Percentiles rank a stretch among this genome's conserved stretches.
phyloP scores from a whole-genome alignment of 2,797 vertebrate genomes.

The Coendou prehensilis region DNA sequence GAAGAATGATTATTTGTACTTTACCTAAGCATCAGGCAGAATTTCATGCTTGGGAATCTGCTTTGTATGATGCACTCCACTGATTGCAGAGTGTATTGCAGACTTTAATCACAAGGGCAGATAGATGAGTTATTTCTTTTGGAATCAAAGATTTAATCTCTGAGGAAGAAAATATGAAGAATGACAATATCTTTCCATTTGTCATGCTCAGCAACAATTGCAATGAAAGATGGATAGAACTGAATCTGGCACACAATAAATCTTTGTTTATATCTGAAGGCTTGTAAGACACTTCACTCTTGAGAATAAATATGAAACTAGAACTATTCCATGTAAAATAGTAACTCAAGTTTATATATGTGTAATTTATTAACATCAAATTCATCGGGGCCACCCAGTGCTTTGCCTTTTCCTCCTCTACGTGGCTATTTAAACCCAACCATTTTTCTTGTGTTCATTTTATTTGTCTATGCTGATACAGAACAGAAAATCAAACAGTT shows the following conservation, averaged over 20 bases:
- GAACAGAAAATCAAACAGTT: neutral
- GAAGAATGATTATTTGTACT: neutral
- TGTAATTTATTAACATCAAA: constrained; percentile 9
- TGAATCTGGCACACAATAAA: neutral
- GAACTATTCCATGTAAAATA: neutral
- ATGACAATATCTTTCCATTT: neutral
- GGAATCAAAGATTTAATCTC: constrained; percentile 53
- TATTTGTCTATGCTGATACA: neutral
- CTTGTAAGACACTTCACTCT: neutral
- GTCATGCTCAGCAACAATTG: neutral
- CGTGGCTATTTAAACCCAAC: neutral
- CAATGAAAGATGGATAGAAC: neutral
- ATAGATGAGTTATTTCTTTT: constrained; percentile 11
- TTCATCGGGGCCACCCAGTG: neutral
- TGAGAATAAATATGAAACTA: neutral
- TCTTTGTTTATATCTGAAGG: neutral
- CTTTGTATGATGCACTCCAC: neutral
- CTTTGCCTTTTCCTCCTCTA: neutral
- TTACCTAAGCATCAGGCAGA: neutral
- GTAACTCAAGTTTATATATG: neutral
- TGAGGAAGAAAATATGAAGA: constrained; percentile 43
- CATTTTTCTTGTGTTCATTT: neutral
- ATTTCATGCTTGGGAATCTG: neutral
- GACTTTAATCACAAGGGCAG: neutral
- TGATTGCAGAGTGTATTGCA: neutral